Percentiles rank a stretch among this genome's conserved stretches.
Evolutionary conservation across 1,140 invertebrate genomes (phyloP).

Genomic region (Ruditapes philippinarum): DNA sequence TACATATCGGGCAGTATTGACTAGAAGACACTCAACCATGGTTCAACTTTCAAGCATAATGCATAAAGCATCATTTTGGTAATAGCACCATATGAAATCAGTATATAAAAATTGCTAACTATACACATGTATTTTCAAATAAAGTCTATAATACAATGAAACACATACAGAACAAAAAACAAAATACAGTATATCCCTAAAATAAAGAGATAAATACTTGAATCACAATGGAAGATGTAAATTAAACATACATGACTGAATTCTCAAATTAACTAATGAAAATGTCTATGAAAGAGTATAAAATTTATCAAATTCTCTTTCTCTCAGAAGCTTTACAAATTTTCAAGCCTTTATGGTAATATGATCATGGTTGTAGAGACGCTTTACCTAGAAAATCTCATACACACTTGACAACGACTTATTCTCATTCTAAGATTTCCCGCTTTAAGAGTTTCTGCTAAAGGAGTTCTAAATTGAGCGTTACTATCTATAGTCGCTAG

Average conservation of each 20-base stretch:
- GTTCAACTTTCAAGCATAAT: background rate
- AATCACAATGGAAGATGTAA: conserved; percentile 42
- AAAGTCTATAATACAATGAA: conserved; percentile 46
- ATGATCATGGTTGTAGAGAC: conserved; percentile 31
- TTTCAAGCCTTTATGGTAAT: background rate
- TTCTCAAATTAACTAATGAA: background rate
- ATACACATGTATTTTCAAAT: conserved; percentile 22
- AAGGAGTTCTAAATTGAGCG: conserved; percentile 93
- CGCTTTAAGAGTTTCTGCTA: conserved; percentile 97
- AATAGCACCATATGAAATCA: conserved; percentile 51
- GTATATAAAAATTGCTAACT: conserved; percentile 16
- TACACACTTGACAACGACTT: conserved; percentile 98
- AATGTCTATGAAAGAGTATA: background rate
- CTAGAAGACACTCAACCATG: conserved; percentile 36
- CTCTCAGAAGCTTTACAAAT: background rate
- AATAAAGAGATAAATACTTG: background rate
- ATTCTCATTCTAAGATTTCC: conserved; percentile 94
- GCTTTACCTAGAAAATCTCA: conserved; percentile 85
- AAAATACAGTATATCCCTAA: no score
- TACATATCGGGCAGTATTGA: conserved; percentile 2
- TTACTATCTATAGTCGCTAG: conserved; percentile 95
- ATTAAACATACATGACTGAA: background rate
- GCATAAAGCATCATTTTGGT: conserved; percentile 10
- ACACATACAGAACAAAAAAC: background rate
- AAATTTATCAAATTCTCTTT: background rate